Evolutionary conservation across 2,888 invertebrate genomes (phyloP).

Genomic region (Homarus gammarus): DNA sequence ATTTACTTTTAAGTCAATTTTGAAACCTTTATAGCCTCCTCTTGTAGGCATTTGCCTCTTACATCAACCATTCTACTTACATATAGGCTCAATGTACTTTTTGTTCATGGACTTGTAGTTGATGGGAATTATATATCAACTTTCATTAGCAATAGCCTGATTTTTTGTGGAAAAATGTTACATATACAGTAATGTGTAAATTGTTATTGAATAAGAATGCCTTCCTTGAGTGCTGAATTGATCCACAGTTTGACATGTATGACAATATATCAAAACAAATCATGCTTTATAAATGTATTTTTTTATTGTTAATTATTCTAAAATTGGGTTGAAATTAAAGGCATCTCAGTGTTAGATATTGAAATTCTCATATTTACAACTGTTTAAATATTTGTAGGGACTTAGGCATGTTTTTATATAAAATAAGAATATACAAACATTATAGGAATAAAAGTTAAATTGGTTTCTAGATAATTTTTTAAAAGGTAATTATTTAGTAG

Average conservation of each 20-base stretch:
- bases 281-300: not conserved
- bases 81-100: conserved; percentile 17
- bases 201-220: not conserved
- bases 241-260: not conserved
- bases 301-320: not conserved
- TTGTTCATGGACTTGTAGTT: conserved; percentile 23
- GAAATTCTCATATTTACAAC: not conserved
- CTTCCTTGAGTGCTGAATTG: not conserved
- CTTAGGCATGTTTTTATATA: not conserved
- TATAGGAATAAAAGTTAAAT: not conserved
- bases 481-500: not conserved
- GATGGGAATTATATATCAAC: not conserved
- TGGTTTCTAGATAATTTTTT: not conserved
- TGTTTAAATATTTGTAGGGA: not conserved
- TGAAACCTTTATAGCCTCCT: not conserved
- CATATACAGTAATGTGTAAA: not conserved
- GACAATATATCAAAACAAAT: not conserved
- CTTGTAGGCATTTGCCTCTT: conserved; percentile 4
- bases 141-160: conserved; percentile 23
- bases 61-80: conserved; percentile 14
- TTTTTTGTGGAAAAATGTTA: conserved; percentile 1
- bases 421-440: not conserved
- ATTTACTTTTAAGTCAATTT: not conserved
- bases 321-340: not conserved
- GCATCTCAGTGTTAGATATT: not conserved